Percentiles rank a stretch among this genome's conserved stretches.
These are phyloP conservation scores for Nymphalis io DNA, from an alignment of 1,140 invertebrate species.

Conservation along the genomic window DNA sequence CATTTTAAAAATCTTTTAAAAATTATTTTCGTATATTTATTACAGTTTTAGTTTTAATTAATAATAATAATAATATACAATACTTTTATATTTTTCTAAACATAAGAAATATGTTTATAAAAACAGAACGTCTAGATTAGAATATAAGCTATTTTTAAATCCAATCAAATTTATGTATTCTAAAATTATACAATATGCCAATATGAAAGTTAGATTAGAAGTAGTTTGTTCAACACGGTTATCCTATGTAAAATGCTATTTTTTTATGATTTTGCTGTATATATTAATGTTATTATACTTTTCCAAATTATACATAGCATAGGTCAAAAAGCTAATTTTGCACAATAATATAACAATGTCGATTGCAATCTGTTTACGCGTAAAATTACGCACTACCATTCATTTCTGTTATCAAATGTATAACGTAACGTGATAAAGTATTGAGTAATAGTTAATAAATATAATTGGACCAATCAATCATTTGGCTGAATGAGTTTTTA, in stretches of 20 bases:
- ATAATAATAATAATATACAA: too few relatives aligned
- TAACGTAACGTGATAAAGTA: slow-evolving; percentile 14
- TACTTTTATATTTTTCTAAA: too few relatives aligned
- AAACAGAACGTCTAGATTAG: too few relatives aligned
- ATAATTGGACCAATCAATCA: not conserved
- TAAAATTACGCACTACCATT: slow-evolving; percentile 18
- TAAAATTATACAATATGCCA: too few relatives aligned
- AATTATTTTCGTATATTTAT: too few relatives aligned
- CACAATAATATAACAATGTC: not conserved
- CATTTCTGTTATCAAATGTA: slow-evolving; percentile 9
- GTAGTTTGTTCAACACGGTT: too few relatives aligned
- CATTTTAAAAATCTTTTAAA: too few relatives aligned
- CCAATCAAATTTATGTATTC: too few relatives aligned
- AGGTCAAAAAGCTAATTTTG: not conserved
- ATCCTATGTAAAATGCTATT: not conserved
- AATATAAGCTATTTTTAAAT: too few relatives aligned
- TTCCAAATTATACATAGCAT: not conserved
- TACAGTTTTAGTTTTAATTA: too few relatives aligned
- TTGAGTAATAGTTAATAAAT: slow-evolving; percentile 17
- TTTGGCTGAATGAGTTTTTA: slow-evolving; percentile 7
- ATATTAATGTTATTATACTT: not conserved
- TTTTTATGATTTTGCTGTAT: not conserved
- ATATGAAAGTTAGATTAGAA: too few relatives aligned
- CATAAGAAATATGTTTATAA: too few relatives aligned
- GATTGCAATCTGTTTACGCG: slow-evolving; percentile 20